Evolutionary conservation across 2,797 vertebrate genomes (phyloP).

Genomic region (Brachyalestes nurse): DNA sequence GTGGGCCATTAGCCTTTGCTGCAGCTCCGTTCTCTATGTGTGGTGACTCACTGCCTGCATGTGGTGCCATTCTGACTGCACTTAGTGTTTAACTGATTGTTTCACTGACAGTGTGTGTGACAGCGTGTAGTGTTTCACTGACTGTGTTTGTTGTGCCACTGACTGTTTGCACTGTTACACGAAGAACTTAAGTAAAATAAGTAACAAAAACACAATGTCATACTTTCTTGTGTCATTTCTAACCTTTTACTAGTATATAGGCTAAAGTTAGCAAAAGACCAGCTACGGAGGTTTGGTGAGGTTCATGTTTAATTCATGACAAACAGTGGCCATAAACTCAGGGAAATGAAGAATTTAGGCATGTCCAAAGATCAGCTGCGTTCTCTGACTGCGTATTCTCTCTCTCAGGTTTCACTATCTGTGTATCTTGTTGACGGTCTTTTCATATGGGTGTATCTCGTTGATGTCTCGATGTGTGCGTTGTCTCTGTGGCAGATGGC

Average conservation of each 20-base stretch:
- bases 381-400: not conserved
- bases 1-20: conserved; percentile 29
- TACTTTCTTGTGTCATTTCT: too few species aligned
- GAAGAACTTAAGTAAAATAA: not conserved
- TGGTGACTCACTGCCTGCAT: conserved; percentile 21
- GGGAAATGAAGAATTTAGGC: not conserved
- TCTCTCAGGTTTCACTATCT: not conserved
- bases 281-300: too few species aligned
- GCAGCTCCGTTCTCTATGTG: not conserved
- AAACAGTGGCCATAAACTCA: too few species aligned
- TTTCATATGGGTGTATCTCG: conserved; percentile 55
- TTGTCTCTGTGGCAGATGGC: conserved; percentile 57
- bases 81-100: not conserved
- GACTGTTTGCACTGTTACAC: not conserved
- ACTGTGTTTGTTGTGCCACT: not conserved
- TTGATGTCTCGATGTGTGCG: conserved; percentile 22
- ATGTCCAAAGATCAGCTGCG: not conserved
- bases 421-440: not conserved
- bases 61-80: not conserved
- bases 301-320: too few species aligned
- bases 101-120: not conserved
- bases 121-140: not conserved
- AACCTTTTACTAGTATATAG: too few species aligned
- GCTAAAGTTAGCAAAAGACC: too few species aligned
- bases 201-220: not conserved